These are phyloP conservation scores for Blera fallax DNA, from an alignment of 2,888 invertebrate genomes.

Conservation along the genomic window DNA sequence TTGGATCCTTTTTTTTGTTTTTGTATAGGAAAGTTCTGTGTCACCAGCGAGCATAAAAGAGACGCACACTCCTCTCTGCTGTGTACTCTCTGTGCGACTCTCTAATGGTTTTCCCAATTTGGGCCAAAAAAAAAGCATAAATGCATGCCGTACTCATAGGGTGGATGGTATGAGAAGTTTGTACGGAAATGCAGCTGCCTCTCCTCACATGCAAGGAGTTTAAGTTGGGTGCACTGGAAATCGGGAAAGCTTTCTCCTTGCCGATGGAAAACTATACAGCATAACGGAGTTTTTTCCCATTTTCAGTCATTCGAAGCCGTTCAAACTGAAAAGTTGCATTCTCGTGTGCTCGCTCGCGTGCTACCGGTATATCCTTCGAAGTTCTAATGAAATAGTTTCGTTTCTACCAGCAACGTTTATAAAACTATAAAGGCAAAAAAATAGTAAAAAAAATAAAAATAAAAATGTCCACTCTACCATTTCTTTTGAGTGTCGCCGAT, in stretches of 20 bases:
- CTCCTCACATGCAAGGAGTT: conserved; percentile 52
- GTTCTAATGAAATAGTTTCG: conserved; percentile 46
- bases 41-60: conserved; percentile 39
- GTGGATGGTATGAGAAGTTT: neutral
- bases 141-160: conserved; percentile 7
- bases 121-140: conserved; percentile 15
- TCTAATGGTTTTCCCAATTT: conserved; percentile 18
- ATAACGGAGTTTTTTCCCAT: conserved; percentile 59
- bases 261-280: conserved; percentile 46
- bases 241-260: conserved; percentile 53
- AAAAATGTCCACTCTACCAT: conserved; percentile 80
- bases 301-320: conserved; percentile 68
- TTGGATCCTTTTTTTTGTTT: conserved; percentile 27
- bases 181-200: conserved; percentile 24
- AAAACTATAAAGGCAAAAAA: conserved; percentile 30
- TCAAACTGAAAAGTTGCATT: conserved; percentile 62
- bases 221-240: conserved; percentile 63
- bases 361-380: conserved; percentile 52
- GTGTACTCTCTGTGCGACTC: conserved; percentile 22
- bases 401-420: too few species aligned
- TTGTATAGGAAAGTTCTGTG: conserved; percentile 56
- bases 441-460: neutral
- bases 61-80: conserved; percentile 15
- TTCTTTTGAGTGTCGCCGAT: conserved; percentile 80
- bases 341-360: conserved; percentile 16